These are phyloP conservation scores for Argyrosomus japonicus DNA, from an alignment of 2,113 vertebrate genomes.

Conservation along the genomic window DNA sequence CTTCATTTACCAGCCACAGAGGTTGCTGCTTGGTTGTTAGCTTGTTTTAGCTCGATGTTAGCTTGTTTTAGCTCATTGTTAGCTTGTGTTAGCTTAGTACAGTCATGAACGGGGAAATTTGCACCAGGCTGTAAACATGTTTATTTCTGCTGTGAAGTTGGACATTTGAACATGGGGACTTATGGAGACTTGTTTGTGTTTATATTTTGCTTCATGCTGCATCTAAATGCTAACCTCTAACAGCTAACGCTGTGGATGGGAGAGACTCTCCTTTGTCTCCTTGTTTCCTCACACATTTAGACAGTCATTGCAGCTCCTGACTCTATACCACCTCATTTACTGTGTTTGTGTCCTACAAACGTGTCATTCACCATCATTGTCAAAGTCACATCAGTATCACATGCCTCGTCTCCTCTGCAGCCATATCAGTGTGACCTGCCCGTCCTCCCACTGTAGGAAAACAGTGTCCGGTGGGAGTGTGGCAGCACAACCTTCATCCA, in stretches of 20 bases:
- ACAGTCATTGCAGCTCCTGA: not conserved
- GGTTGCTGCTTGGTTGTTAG: too few relatives aligned
- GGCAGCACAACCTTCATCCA: conserved; percentile 3
- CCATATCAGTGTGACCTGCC: not conserved
- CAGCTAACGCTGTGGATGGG: too few relatives aligned
- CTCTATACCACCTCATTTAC: too few relatives aligned
- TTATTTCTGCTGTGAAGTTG: too few relatives aligned
- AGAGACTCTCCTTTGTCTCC: not conserved
- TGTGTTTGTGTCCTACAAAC: conserved; percentile 11
- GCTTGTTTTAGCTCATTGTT: too few relatives aligned
- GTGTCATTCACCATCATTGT: conserved; percentile 34
- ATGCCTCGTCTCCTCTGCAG: not conserved
- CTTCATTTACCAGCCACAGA: too few relatives aligned
- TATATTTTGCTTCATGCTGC: not conserved
- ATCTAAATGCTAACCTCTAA: not conserved
- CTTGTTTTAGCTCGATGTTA: too few relatives aligned
- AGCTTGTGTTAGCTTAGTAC: too few relatives aligned
- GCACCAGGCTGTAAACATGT: too few relatives aligned
- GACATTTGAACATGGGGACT: too few relatives aligned
- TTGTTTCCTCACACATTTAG: not conserved
- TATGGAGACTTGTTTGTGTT: not conserved
- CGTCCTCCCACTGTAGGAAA: not conserved
- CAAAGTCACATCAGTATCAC: conserved; percentile 36
- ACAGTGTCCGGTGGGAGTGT: not conserved
- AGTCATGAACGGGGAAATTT: too few relatives aligned